Percentiles rank a stretch among this genome's conserved stretches.
Conservation (phyloP, 1,140 invertebrate genomes). For the Trinorchestia longiramus region DNA sequence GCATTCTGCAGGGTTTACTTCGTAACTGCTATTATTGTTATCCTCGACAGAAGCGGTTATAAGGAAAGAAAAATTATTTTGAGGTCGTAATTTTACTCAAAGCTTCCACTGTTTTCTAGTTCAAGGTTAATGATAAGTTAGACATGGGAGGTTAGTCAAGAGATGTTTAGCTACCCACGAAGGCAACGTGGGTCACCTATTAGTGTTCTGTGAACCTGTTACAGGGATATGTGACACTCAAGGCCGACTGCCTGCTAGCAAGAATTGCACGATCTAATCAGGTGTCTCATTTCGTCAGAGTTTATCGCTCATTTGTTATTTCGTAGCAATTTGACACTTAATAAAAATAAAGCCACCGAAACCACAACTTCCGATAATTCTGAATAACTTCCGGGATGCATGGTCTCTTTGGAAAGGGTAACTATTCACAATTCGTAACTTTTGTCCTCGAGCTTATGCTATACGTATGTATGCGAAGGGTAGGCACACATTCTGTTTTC, state of each 20-base stretch:
- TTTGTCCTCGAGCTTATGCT: not conserved
- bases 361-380: not conserved
- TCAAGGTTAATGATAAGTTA: not conserved
- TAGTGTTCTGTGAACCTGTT: not conserved
- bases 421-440: not conserved
- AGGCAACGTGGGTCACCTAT: not conserved
- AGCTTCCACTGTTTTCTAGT: not conserved
- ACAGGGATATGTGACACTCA: not conserved
- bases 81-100: not conserved
- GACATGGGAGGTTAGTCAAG: not conserved
- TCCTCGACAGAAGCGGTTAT: no score
- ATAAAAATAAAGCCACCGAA: not conserved
- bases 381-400: not conserved
- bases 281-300: not conserved
- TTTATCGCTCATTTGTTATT: not conserved
- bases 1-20: no score
- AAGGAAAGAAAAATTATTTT: no score
- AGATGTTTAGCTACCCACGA: not conserved
- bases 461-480: not conserved
- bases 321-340: not conserved
- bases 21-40: no score
- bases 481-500: not conserved
- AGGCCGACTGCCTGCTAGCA: not conserved
- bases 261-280: not conserved
- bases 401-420: not conserved